Base-by-base conservation (phyloP, 1,140 invertebrate species). In the Macrotrachela quadricornifera region DNA sequence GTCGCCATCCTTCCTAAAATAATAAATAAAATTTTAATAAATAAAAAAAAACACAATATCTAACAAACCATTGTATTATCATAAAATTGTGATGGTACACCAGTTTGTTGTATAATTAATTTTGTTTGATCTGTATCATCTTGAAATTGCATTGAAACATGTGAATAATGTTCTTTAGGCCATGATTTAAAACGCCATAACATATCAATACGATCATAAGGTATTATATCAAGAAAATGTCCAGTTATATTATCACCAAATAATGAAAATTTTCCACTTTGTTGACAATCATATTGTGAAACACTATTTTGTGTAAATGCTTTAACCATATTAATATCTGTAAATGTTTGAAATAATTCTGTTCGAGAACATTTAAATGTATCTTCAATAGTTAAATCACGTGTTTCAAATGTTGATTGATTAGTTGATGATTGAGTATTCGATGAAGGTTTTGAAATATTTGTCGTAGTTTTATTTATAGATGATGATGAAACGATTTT, bases 181-280 rank as follows among this genome's bases (percentile, higher is more conserved):
- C 92, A 99, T 45, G 79, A 78, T 72, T 88, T 92, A 58, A 85
- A 80, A 62, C 91, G 73, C 92, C 92, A 99, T 57, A 77, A 78
- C 71, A 90, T 82, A n/a, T 80, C 77, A 54, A 97, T 86, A 68
- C 80, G 83, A 60, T 81, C 79, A 47, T 78, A 76, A 8, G 82
- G 41, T 39, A 57, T 54, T 11, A 50, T 47, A 39, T 92, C 81
- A 48, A 79, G 65, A 68, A 95, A 95, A 61, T 79, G 78, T 4
- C 91, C 91, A 18, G 75, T 74, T 46, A 96, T 81, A 71, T 90
- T 91, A 15, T 86, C 87, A 58, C 80, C 81, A 69, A 94, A 91
- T 1, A 96, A 69, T 45, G 80, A 78, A 68, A 96, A 96, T 65
- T 79, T 79, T 8, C 90, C 90, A 41, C 80, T 80, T 58, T 81